Base-by-base conservation (phyloP, 1,140 invertebrate species). In the Elysia chlorotica region DNA sequence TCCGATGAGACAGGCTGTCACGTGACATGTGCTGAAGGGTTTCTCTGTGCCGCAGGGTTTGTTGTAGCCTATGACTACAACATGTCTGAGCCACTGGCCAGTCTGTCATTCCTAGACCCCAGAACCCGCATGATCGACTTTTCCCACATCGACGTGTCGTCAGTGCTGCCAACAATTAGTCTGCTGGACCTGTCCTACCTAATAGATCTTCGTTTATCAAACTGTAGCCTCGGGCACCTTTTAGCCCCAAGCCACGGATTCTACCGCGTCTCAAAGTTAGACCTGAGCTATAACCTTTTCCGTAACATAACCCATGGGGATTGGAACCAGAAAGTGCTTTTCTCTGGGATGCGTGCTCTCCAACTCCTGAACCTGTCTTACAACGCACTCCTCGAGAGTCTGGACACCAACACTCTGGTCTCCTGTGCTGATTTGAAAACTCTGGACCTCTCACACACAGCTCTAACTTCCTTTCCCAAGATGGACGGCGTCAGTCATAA, bases 371-470 rank as follows among this genome's bases (percentile, higher is more conserved):
- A 54, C 56, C 36, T 68, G 28, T 68, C 65, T 1, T 38, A 68
- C 28, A 68, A 68, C 30, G 21, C 19, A 33, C 37, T 54, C 33
- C 48, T 68, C 0, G n/a, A 14, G n/a, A 30, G 41, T 14, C 37
- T 68, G 1, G 17, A 56, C 5, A 25, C 1, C 30, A 56, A 56
- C 2, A 48, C 48, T 68, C 41, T 37, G 1, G 19, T 21, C 10
- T 2, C 38, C 31, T 25, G 25, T 35, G 33, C 30, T 2, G 35
- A 41, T 33, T 28, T 37, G 2, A 10, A 56, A 33, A n/a, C 36
- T n/a, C 41, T 68, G 17, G 65, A 68, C 31, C 48, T 68, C n/a
- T 68, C 65, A 5, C n/a, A 68, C 31, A 68, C 65, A 68, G 2
- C 3, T 2, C 53, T 56, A 25, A 31, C 38, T 30, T 1, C 21